These are phyloP conservation scores for Hetaerina americana DNA, from an alignment of 1,140 invertebrate genomes.

Conservation along the genomic window DNA sequence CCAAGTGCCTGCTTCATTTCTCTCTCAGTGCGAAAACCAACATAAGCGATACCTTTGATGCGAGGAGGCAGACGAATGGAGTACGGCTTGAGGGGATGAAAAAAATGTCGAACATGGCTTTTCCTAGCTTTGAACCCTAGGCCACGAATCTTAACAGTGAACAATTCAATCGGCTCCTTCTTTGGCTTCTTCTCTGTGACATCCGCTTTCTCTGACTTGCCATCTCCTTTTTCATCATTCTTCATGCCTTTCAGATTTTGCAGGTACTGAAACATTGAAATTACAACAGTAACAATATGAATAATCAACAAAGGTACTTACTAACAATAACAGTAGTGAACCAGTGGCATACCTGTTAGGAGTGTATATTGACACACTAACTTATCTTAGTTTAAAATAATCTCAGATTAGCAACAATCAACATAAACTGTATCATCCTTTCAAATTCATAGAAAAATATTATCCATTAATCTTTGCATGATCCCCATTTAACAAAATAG, in stretches of 20 bases:
- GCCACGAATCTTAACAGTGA: conserved; percentile 40
- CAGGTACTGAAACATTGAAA: conserved; percentile 25
- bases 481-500: too few species aligned
- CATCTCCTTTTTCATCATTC: conserved; percentile 18
- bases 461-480: too few species aligned
- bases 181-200: conserved; percentile 20
- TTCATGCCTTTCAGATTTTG: conserved; percentile 36
- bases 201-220: conserved; percentile 17
- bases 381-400: too few species aligned
- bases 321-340: too few species aligned
- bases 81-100: conserved; percentile 60
- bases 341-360: too few species aligned
- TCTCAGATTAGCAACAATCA: too few species aligned
- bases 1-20: conserved; percentile 66
- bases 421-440: too few species aligned
- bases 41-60: conserved; percentile 75
- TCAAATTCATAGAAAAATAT: too few species aligned
- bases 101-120: conserved; percentile 71
- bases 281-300: too few species aligned
- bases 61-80: conserved; percentile 67
- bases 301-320: too few species aligned
- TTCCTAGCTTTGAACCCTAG: conserved; percentile 59
- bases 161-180: conserved; percentile 19
- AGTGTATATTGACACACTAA: too few species aligned
- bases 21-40: conserved; percentile 73